These are phyloP conservation scores for Pangasius macronema DNA, from an alignment of 2,797 vertebrate genomes.

Conservation along the genomic window DNA sequence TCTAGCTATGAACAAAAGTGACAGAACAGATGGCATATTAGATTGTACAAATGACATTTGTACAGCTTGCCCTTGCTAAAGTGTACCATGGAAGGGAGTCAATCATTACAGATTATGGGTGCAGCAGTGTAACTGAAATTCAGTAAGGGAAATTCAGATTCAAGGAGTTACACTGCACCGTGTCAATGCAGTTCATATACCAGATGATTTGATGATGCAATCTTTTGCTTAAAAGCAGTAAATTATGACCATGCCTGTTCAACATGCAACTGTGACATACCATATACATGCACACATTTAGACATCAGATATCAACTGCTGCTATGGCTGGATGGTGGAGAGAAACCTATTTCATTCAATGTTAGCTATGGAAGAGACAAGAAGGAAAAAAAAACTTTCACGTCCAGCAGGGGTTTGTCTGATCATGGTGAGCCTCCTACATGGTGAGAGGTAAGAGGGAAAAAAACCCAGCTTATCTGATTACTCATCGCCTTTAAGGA, in stretches of 20 bases:
- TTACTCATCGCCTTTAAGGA: constrained; percentile 10
- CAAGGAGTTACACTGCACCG: background rate
- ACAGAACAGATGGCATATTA: background rate
- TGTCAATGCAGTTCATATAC: background rate
- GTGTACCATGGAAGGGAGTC: background rate
- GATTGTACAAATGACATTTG: background rate
- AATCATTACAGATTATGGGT: background rate
- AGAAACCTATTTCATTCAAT: background rate
- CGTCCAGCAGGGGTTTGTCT: background rate
- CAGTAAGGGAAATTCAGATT: background rate
- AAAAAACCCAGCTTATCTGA: background rate
- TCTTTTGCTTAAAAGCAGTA: background rate
- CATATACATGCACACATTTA: background rate
- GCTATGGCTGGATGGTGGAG: background rate
- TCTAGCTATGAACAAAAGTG: background rate
- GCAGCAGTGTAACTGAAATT: background rate
- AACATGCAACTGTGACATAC: background rate
- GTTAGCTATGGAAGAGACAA: background rate
- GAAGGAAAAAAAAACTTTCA: background rate
- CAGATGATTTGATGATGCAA: background rate
- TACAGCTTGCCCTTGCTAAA: background rate
- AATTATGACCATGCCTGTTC: background rate
- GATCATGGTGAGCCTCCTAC: constrained; percentile 6
- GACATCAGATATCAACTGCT: background rate
- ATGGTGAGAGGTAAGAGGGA: background rate